phyloP scores from a whole-genome alignment of 2,113 vertebrate genomes.

The Carlito syrichta region DNA sequence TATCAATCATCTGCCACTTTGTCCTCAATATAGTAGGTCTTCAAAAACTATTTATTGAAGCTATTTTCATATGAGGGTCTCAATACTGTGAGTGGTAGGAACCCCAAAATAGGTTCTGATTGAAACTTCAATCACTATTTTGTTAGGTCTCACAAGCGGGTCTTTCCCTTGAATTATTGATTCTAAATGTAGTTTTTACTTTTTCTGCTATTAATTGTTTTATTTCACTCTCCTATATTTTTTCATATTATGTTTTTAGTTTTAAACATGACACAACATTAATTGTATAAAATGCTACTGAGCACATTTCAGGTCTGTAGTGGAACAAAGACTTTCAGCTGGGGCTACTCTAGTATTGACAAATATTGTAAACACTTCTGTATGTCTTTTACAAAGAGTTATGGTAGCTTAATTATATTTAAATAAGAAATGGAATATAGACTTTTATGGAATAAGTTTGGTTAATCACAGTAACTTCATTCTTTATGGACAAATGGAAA shows the following conservation, averaged over 20 bases:
- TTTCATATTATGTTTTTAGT: not conserved
- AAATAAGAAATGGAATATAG: not conserved
- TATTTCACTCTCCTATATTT: not conserved
- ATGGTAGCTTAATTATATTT: not conserved
- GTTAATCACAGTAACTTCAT: not conserved
- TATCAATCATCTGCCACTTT: not conserved
- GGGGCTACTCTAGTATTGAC: not conserved
- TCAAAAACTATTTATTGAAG: not conserved
- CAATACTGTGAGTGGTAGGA: not conserved
- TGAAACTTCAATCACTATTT: not conserved
- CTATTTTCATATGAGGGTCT: not conserved
- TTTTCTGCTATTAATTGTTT: not conserved
- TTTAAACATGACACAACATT: not conserved
- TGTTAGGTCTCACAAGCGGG: not conserved
- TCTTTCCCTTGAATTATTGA: not conserved
- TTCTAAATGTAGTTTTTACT: not conserved
- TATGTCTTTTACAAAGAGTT: not conserved
- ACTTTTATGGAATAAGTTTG: not conserved
- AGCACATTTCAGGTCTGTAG: not conserved
- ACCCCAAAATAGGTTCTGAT: not conserved
- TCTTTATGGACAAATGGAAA: not conserved
- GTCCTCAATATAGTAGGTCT: not conserved
- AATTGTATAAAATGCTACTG: not conserved
- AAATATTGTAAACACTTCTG: not conserved
- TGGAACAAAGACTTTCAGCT: not conserved